Evolutionary conservation across 2,888 invertebrate species (phyloP).

Genomic region (Lapara coniferarum): DNA sequence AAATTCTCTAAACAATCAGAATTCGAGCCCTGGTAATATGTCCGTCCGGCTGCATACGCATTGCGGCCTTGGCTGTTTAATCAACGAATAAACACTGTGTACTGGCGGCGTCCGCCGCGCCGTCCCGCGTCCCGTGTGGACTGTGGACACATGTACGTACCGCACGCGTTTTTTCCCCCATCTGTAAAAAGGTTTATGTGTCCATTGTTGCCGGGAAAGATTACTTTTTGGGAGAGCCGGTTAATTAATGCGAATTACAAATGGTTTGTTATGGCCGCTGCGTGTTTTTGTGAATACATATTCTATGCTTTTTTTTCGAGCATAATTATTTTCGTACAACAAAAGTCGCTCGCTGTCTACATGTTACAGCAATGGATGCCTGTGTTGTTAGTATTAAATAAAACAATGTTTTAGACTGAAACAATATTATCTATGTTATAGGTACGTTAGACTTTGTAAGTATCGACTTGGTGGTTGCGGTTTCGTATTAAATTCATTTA

Average conservation of each 20-base stretch:
- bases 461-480: not conserved
- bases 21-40: slow-evolving; percentile 82
- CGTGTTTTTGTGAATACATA: slow-evolving; percentile 36
- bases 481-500: slow-evolving; percentile 18
- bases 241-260: slow-evolving; percentile 69
- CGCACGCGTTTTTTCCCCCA: slow-evolving; percentile 51
- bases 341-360: slow-evolving; percentile 20
- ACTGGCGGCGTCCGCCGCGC: slow-evolving; percentile 42
- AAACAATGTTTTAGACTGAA: not conserved
- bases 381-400: not conserved
- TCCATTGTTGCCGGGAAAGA: slow-evolving; percentile 64
- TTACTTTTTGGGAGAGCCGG: slow-evolving; percentile 63
- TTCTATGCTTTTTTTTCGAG: slow-evolving; percentile 24
- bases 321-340: slow-evolving; percentile 26
- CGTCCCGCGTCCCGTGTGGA: slow-evolving; percentile 51
- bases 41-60: slow-evolving; percentile 81
- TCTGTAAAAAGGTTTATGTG: slow-evolving; percentile 67
- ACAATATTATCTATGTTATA: not conserved
- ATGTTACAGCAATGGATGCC: slow-evolving; percentile 6
- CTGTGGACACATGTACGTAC: slow-evolving; percentile 64
- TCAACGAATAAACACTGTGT: slow-evolving; percentile 79
- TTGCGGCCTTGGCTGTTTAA: slow-evolving; percentile 80
- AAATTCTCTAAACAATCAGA: slow-evolving; percentile 84
- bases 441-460: not conserved
- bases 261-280: slow-evolving; percentile 49